Conservation (phyloP, 2,113 vertebrate genomes). For the Struthio camelus region DNA sequence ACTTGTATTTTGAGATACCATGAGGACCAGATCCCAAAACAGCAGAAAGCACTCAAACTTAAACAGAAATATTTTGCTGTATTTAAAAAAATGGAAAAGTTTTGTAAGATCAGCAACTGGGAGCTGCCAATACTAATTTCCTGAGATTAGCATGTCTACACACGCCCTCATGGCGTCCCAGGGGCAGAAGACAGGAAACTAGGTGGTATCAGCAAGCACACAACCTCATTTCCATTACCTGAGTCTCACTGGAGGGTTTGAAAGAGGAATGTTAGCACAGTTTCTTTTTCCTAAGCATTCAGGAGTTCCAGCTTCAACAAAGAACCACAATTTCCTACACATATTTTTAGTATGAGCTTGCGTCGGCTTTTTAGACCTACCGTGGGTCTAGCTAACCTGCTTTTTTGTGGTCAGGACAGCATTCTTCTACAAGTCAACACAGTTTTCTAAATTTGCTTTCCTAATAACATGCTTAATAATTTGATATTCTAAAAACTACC, state of each 20-base stretch:
- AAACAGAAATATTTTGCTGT: fast-evolving
- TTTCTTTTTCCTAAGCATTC: background rate
- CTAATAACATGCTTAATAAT: background rate
- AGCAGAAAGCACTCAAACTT: background rate
- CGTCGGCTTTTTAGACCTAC: background rate
- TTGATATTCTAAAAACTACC: background rate
- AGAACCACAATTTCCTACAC: background rate
- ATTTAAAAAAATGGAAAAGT: background rate
- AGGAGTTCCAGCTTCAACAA: background rate
- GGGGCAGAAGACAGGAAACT: background rate
- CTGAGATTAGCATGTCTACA: background rate
- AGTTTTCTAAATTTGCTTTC: background rate
- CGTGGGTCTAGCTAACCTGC: background rate
- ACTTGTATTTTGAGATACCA: background rate
- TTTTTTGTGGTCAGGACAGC: background rate
- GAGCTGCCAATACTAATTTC: background rate
- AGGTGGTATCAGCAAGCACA: background rate
- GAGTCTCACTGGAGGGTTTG: background rate
- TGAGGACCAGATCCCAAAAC: background rate
- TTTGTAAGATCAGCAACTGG: background rate
- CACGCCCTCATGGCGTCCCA: background rate
- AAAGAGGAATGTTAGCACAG: background rate
- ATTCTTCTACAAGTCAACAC: background rate
- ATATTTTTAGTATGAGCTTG: background rate
- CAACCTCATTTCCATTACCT: background rate